phyloP scores from a whole-genome alignment of 2,113 vertebrate species.

The Notothenia rossii region DNA sequence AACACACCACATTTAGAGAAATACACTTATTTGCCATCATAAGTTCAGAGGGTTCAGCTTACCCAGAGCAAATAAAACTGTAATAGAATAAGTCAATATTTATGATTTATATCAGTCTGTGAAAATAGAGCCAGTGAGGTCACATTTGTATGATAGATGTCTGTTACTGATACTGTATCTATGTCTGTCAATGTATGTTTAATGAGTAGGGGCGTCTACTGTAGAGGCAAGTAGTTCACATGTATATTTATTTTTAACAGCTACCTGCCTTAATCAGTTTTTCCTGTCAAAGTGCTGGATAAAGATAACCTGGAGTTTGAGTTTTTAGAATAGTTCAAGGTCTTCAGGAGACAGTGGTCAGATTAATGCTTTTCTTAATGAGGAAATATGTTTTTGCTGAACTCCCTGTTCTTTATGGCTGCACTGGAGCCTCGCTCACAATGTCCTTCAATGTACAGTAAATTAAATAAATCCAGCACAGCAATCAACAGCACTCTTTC shows the following conservation, averaged over 20 bases:
- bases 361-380: conserved; percentile 34
- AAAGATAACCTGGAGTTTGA: neutral
- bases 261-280: neutral
- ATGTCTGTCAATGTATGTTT: neutral
- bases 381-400: conserved; percentile 55
- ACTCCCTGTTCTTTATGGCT: conserved; percentile 49
- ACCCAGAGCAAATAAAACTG: neutral
- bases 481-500: conserved; percentile 45
- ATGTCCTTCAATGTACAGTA: conserved; percentile 16
- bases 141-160: conserved; percentile 3
- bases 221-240: neutral
- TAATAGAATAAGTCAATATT: neutral
- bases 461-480: conserved; percentile 53
- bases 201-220: neutral
- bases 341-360: conserved; percentile 1
- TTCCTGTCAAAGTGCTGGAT: neutral
- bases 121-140: neutral
- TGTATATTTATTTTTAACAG: neutral
- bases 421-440: conserved; percentile 8
- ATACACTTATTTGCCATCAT: neutral
- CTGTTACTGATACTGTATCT: neutral
- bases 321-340: neutral
- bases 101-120: neutral
- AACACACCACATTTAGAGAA: neutral
- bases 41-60: neutral